A percentile compares a stretch with the other conserved stretches of the same genome.
These are phyloP conservation scores for Hippocampus kuda DNA, from an alignment of 2,797 vertebrate genomes.

Conservation along the genomic window DNA sequence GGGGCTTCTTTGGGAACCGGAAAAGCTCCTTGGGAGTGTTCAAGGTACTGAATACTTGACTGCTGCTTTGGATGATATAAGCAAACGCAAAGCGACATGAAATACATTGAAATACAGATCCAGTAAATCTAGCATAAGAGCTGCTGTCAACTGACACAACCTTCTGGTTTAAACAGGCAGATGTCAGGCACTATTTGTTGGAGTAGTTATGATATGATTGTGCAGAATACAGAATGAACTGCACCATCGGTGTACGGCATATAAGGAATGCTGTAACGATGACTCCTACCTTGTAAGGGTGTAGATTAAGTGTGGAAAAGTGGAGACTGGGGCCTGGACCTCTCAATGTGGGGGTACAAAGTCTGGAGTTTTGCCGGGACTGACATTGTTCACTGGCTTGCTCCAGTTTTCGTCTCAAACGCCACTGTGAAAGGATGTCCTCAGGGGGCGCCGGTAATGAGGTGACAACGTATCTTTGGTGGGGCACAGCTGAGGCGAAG, in stretches of 20 bases:
- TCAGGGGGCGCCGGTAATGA: slow-evolving; percentile 40
- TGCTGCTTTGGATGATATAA: slow-evolving; percentile 21
- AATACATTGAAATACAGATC: neutral
- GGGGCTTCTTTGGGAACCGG: slow-evolving; percentile 17
- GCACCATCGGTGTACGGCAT: neutral
- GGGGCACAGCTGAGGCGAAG: slow-evolving; percentile 2
- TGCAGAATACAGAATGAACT: neutral
- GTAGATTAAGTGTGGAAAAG: slow-evolving; percentile 15
- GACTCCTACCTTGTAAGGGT: slow-evolving; percentile 36
- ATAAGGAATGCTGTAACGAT: neutral
- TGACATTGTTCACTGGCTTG: slow-evolving; percentile 54
- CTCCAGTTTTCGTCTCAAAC: slow-evolving; percentile 80
- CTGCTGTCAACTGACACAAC: neutral
- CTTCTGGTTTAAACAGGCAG: no score
- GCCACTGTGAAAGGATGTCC: slow-evolving; percentile 87
- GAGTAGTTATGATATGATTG: neutral
- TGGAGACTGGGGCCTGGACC: slow-evolving; percentile 25
- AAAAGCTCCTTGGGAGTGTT: slow-evolving; percentile 20
- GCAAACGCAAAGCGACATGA: neutral
- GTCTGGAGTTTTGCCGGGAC: slow-evolving; percentile 24
- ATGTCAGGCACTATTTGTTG: neutral
- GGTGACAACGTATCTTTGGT: slow-evolving; percentile 16
- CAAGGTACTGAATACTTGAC: slow-evolving; percentile 12
- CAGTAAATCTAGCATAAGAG: neutral
- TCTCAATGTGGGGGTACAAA: slow-evolving; percentile 23